Evolutionary conservation across 2,113 vertebrate genomes (phyloP), one percentile per base, ranked within the genome.

Genomic region (Eclectus roratus): DNA sequence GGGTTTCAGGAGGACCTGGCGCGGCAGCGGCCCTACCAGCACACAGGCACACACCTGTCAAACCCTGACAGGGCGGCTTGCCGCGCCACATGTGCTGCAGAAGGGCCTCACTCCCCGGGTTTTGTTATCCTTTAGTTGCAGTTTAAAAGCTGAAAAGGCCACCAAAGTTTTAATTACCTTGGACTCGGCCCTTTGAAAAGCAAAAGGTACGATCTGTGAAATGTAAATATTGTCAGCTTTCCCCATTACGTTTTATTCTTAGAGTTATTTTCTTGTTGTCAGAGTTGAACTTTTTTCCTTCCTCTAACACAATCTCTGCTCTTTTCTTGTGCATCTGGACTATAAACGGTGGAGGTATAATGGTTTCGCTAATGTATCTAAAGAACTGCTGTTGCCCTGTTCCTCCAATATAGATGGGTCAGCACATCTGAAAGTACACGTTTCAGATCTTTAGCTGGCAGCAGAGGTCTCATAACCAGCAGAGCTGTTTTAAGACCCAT

Each of bases 1-100:
- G 39, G 96, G 97, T 98, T 99, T 98, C 98, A 96, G 41, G 95
- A 85, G 95, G 96, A 78, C 93, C 69, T 58, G 15, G 96, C 24
- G 60, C 92, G 71, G 56, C 39, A 33, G 94, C 86, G 71, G 72
- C 31, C 78, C 94, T 39, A 73, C 91, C 93, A 77, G 93, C 56
- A 25, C 94, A 87, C 91, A 64, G 55, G 96, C 96, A 96, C 97
- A 97, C 98, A 98, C 98, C 98, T 98, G 98, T 98, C 97, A 98
- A 98, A 90, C 94, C n/a, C 37, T 97, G 96, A 97, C 96, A 94
- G 96, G 91, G 55, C 13, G 7, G 53, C 87, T 74, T 73, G 89
- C 72, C 43, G 11, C 39, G 81, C 95, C 96, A 96, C 96, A 96
- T 96, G 94, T 97, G 94, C 96, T 41, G 91, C 55, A 63, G 81